Evolutionary conservation across 2,797 vertebrate genomes (phyloP).

Genomic region (Sternotherus odoratus): DNA sequence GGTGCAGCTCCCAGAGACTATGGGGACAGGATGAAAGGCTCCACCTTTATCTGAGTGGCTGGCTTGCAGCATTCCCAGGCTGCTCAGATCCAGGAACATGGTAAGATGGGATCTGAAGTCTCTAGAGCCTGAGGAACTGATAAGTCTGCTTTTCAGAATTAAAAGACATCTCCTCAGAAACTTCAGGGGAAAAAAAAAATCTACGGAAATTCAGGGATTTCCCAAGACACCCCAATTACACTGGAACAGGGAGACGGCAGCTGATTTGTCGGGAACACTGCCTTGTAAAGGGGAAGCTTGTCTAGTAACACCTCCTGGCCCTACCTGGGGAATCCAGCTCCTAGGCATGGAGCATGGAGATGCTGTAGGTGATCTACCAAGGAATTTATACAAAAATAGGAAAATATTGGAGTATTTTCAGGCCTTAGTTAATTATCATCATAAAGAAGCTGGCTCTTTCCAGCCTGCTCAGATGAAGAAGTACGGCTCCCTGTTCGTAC

Average conservation of each 20-base stretch:
- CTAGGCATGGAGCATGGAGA: neutral
- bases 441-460: neutral
- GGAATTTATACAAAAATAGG: neutral
- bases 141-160: neutral
- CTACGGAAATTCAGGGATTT: neutral
- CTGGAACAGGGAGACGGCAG: neutral
- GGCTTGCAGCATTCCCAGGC: neutral
- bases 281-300: neutral
- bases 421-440: neutral
- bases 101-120: neutral
- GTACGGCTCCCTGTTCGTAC: neutral
- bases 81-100: accelerated
- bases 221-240: neutral
- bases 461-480: neutral
- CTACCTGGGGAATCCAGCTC: neutral
- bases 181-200: neutral
- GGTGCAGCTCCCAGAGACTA: neutral
- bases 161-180: neutral
- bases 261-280: neutral
- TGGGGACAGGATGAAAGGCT: neutral
- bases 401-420: neutral
- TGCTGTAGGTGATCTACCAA: neutral
- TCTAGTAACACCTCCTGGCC: neutral
- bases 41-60: accelerated
- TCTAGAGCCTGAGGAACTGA: neutral